phyloP scores from a whole-genome alignment of 1,140 invertebrate genomes.

The Calephelis virginiensis region DNA sequence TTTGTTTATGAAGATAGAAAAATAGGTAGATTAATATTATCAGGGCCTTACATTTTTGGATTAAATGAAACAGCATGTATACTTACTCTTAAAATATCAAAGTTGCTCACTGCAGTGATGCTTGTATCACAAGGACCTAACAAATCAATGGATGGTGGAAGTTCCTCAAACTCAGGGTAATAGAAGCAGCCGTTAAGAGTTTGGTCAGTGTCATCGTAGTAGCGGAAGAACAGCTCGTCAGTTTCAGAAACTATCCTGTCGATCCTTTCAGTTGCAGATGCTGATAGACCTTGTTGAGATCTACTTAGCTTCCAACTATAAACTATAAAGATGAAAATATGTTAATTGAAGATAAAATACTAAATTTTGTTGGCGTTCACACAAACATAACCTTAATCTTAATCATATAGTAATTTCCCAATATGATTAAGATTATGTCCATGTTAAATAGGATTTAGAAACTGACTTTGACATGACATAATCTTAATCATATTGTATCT shows the following conservation, averaged over 20 bases:
- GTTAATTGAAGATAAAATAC: too few species aligned
- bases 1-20: too few species aligned
- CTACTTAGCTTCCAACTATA: constrained; percentile 65
- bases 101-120: constrained; percentile 49
- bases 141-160: constrained; percentile 38
- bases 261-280: constrained; percentile 37
- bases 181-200: constrained; percentile 54
- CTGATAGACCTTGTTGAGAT: constrained; percentile 41
- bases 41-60: too few species aligned
- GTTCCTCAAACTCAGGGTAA: constrained; percentile 50
- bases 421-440: too few species aligned
- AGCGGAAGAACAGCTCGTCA: constrained; percentile 45
- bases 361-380: too few species aligned
- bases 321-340: constrained; percentile 39
- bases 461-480: too few species aligned
- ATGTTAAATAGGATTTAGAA: too few species aligned
- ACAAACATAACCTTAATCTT: too few species aligned
- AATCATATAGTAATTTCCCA: too few species aligned
- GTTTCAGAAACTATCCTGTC: constrained; percentile 40
- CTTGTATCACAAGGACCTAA: constrained; percentile 49
- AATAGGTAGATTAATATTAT: too few species aligned
- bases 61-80: too few species aligned
- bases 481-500: too few species aligned
- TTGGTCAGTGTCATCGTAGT: constrained; percentile 53
- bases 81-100: constrained; percentile 48